These are phyloP conservation scores for Sinella curviseta DNA, from an alignment of 1,140 invertebrate genomes.

Conservation along the genomic window DNA sequence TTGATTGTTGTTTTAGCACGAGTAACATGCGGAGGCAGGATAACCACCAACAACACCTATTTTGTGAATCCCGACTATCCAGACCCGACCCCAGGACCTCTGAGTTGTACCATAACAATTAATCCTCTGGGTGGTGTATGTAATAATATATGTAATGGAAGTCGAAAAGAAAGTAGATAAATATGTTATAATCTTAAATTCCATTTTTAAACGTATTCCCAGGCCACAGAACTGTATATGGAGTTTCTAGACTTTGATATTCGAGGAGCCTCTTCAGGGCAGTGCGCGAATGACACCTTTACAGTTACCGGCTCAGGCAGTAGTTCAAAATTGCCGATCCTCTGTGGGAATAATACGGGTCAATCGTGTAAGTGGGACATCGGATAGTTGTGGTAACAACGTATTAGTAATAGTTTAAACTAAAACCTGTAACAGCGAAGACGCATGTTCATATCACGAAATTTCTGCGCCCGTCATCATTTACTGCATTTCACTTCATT, in stretches of 20 bases:
- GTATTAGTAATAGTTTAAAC: too few relatives aligned
- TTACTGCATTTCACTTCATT: neutral
- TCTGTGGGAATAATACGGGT: constrained; percentile 45
- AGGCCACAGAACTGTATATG: constrained; percentile 44
- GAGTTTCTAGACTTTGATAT: constrained; percentile 40
- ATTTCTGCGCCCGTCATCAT: too few relatives aligned
- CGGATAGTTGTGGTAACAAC: neutral
- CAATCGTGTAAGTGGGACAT: constrained; percentile 33
- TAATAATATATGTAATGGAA: neutral
- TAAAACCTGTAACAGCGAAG: too few relatives aligned
- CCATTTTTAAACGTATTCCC: neutral
- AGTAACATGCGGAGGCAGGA: constrained; percentile 71
- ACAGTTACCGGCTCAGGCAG: constrained; percentile 18
- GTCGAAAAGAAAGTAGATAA: neutral
- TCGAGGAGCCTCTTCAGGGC: constrained; percentile 34
- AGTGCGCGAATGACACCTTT: constrained; percentile 45
- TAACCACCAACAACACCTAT: constrained; percentile 80
- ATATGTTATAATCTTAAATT: neutral
- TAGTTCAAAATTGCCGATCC: constrained; percentile 26
- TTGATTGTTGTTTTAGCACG: constrained; percentile 64
- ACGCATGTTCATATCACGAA: neutral
- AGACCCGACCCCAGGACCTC: constrained; percentile 64
- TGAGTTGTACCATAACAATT: constrained; percentile 64
- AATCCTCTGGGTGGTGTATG: constrained; percentile 64
- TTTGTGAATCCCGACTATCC: constrained; percentile 81